Percentiles rank a stretch among this genome's conserved stretches.
phyloP scores from a whole-genome alignment of 2,797 vertebrate genomes.

The Propithecus deckenii region DNA sequence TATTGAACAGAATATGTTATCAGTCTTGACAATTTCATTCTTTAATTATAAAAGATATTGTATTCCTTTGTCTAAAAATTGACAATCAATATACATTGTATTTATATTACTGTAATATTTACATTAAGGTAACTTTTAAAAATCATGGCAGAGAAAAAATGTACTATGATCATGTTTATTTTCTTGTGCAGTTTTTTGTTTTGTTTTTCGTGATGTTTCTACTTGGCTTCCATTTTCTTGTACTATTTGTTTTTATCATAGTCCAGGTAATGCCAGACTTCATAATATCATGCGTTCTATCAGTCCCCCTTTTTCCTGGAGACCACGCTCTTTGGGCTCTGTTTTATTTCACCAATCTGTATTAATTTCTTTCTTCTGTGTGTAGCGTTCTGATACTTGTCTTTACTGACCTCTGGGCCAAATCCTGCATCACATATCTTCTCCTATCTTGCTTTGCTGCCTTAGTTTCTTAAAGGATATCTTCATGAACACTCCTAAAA shows the following conservation, averaged over 20 bases:
- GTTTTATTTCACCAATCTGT: not conserved
- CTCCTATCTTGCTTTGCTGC: not conserved
- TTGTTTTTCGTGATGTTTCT: not conserved
- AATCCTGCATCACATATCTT: not conserved
- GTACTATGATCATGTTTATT: not conserved
- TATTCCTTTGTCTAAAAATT: not conserved
- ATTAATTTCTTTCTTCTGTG: not conserved
- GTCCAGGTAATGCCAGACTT: not conserved
- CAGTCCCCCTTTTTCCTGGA: not conserved
- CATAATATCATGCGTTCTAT: not conserved
- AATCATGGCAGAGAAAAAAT: not conserved
- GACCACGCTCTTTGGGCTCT: not conserved
- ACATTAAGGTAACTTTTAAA: not conserved
- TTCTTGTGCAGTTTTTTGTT: not conserved
- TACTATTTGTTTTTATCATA: not conserved
- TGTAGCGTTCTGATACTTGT: not conserved
- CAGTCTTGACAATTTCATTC: not conserved
- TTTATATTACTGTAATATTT: not conserved
- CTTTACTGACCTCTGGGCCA: not conserved
- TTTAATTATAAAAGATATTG: not conserved
- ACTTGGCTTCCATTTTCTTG: not conserved
- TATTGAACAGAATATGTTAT: not conserved
- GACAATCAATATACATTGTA: not conserved
- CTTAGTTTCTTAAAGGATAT: not conserved
- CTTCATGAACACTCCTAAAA: not conserved